Evolutionary conservation across 2,113 vertebrate genomes (phyloP), one percentile per base, ranked within the genome.

Genomic region (Mellivora capensis): DNA sequence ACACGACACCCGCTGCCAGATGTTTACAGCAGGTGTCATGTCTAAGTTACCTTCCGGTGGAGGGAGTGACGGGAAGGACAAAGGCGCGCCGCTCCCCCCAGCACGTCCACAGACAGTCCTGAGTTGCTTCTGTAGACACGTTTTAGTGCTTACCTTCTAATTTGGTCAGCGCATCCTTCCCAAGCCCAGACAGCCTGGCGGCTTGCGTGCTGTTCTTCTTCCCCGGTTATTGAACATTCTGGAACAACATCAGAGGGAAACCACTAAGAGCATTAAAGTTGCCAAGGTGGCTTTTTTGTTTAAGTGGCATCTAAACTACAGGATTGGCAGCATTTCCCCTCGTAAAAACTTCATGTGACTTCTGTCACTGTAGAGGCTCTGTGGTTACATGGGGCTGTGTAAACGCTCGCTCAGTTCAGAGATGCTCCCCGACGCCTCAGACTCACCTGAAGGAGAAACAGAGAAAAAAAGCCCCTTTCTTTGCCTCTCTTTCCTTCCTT

Each of bases 201-300:
- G 25, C 21, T n/a, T 91, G 29, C 57, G 61, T 87, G 64, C 21
- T 84, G 6, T 21, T n/a, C 23, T 84, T 27, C 44, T 85, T 67
- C 37, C 67, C 84, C 29, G 34, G 17, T 39, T 49, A 52, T 34
- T 34, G 61, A 93, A 42, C 61, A 71, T 72, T 90, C 92, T 96
- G 69, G 39, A 96, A 81, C 37, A 81, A 72, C 77, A 91, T 97
- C 64, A 95, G 71, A 97, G 12, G 37, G 64, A 89, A 96, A 90
- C 21, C 18, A n/a, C 21, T 39, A 11, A 57, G 39, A 44, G 49
- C 12, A 21, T 91, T 76, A 3, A 88, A 85, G 15, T 89, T 96
- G 79, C 61, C 82, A 93, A 34, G 42, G 57, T 57, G 29, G 29
- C 12, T 13, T n/a, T n/a, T 10, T 52, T 15, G 17, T 34, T 80